A percentile compares a stretch with the other conserved stretches of the same genome.
Conservation (phyloP, 1,140 invertebrate species). For the Brachionus sp. region DNA sequence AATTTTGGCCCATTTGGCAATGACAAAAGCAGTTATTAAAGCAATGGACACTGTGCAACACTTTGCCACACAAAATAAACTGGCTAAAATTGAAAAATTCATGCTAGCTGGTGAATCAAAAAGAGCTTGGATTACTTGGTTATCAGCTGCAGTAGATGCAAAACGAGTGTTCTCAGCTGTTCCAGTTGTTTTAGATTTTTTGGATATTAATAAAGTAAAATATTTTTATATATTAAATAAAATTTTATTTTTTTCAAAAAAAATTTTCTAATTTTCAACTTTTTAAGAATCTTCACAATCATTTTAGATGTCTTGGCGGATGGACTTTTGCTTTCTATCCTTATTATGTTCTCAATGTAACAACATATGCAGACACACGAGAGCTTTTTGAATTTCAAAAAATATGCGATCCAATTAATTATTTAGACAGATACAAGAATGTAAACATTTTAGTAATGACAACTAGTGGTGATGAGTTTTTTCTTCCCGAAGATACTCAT, state of each 20-base stretch:
- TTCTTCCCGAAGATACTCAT: conserved; percentile 53
- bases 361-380: not conserved
- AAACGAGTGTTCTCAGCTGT: conserved; percentile 16
- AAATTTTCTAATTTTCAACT: not conserved
- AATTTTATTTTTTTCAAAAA: not conserved
- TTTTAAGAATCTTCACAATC: not conserved
- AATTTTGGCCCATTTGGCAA: not conserved
- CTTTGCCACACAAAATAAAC: not conserved
- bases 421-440: conserved; percentile 48
- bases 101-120: conserved; percentile 37
- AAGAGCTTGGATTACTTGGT: conserved; percentile 29
- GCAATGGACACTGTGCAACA: conserved; percentile 51
- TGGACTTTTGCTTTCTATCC: conserved; percentile 33
- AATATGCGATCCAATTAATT: conserved; percentile 5
- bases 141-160: conserved; percentile 2
- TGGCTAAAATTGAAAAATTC: not conserved
- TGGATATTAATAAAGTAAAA: conserved; percentile 52
- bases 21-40: conserved; percentile 50
- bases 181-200: conserved; percentile 48
- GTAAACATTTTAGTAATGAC: conserved; percentile 52
- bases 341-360: conserved; percentile 29
- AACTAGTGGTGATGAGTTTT: conserved; percentile 55
- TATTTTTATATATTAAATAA: too few species aligned
- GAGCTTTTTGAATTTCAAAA: not conserved
- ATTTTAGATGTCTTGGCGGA: conserved; percentile 17